Conservation (phyloP, 2,888 invertebrate species). For the Dicycla oo region DNA sequence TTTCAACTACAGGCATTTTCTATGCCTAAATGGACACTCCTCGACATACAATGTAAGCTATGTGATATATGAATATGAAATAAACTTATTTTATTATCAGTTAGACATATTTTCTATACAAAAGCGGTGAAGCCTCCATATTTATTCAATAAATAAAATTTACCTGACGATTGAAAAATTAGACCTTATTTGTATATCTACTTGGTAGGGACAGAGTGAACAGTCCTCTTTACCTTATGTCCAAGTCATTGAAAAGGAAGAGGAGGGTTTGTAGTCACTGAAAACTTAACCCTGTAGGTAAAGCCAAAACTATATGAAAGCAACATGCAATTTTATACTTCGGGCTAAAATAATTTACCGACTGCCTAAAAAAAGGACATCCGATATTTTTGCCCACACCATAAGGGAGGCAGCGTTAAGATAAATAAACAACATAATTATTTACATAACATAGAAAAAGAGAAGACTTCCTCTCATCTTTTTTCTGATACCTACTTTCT, state of each 20-base stretch:
- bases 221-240: not conserved
- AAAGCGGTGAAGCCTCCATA: too few species aligned
- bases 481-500: constrained; percentile 10
- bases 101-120: too few species aligned
- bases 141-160: too few species aligned
- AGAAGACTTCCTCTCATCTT: constrained; percentile 30
- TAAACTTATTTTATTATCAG: too few species aligned
- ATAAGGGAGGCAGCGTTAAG: constrained; percentile 39
- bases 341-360: constrained; percentile 7
- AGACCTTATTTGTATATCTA: too few species aligned
- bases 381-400: constrained; percentile 29
- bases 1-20: too few species aligned
- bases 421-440: constrained; percentile 46
- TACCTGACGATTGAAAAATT: too few species aligned
- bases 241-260: not conserved
- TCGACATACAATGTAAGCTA: too few species aligned
- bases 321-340: constrained; percentile 26
- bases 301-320: constrained; percentile 6
- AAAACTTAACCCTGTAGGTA: not conserved
- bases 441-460: constrained; percentile 22
- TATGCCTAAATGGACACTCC: too few species aligned
- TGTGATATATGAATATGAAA: too few species aligned
- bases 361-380: constrained; percentile 22
- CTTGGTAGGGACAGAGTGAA: too few species aligned
- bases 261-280: not conserved